A percentile compares a stretch with the other conserved stretches of the same genome.
Evolutionary conservation across 2,113 vertebrate species (phyloP).

Genomic region (Scomber japonicus): DNA sequence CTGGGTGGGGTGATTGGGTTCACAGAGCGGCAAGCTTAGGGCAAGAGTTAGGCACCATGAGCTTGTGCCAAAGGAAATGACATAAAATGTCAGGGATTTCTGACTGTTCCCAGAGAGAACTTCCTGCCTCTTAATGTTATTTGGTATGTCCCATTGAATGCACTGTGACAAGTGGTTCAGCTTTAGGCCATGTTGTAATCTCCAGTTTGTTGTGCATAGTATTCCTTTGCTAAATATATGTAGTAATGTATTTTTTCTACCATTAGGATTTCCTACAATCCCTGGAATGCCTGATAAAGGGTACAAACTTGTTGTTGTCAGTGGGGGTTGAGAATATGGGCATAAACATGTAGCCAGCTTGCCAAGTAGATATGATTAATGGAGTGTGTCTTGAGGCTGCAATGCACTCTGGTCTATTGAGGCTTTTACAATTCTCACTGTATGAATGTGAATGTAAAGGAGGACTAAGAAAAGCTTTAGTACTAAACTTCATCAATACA

Average conservation of each 20-base stretch:
- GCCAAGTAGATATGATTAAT: not conserved
- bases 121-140: constrained; percentile 17
- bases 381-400: not conserved
- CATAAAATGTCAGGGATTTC: constrained; percentile 50
- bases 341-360: not conserved
- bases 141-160: constrained; percentile 8
- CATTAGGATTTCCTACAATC: not conserved
- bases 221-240: not conserved
- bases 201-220: not conserved
- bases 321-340: not conserved
- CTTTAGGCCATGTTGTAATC: not conserved
- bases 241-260: not conserved
- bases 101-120: constrained; percentile 49
- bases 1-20: constrained; percentile 72
- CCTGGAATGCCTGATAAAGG: not conserved
- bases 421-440: not conserved
- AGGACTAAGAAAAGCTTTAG: not conserved
- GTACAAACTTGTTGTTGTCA: not conserved
- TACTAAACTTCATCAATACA: not conserved
- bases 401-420: not conserved
- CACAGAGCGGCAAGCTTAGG: constrained; percentile 42
- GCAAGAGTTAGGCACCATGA: constrained; percentile 34
- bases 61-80: constrained; percentile 58
- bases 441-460: not conserved
- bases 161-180: constrained; percentile 19